Percentiles rank a stretch among this genome's conserved stretches.
Conservation (phyloP, 2,113 vertebrate genomes). For the Micronisus gabar region DNA sequence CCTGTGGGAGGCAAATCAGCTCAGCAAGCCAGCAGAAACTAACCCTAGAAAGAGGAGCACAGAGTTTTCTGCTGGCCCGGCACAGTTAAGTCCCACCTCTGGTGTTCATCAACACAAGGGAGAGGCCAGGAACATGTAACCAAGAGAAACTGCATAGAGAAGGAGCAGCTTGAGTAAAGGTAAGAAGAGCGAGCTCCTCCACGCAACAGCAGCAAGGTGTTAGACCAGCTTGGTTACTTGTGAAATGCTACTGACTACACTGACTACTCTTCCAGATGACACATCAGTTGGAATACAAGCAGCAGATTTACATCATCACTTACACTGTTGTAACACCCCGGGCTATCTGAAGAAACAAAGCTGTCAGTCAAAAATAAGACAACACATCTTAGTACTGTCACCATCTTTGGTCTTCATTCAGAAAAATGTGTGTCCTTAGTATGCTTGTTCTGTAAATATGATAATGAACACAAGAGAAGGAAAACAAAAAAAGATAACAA, state of each 20-base stretch:
- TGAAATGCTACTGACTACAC: neutral
- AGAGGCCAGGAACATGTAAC: neutral
- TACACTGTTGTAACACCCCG: neutral
- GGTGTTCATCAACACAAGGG: neutral
- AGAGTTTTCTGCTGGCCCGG: neutral
- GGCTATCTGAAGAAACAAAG: neutral
- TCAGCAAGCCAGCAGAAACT: neutral
- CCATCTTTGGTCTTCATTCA: neutral
- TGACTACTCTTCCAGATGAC: neutral
- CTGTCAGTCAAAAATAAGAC: neutral
- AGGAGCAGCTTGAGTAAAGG: neutral
- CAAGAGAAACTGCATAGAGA: neutral
- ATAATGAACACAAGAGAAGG: neutral
- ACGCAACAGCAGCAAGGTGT: neutral
- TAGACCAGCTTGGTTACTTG: constrained; percentile 16
- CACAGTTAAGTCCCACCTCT: neutral
- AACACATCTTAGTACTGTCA: neutral
- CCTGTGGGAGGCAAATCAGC: neutral
- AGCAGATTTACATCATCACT: neutral
- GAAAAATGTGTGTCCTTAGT: neutral
- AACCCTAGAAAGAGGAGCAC: neutral
- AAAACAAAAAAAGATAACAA: neutral
- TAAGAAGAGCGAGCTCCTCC: neutral
- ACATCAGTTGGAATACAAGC: neutral
- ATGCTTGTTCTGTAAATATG: neutral